Base-by-base conservation (phyloP, 2,113 vertebrate genomes). In the Clarias macrocephalus region DNA sequence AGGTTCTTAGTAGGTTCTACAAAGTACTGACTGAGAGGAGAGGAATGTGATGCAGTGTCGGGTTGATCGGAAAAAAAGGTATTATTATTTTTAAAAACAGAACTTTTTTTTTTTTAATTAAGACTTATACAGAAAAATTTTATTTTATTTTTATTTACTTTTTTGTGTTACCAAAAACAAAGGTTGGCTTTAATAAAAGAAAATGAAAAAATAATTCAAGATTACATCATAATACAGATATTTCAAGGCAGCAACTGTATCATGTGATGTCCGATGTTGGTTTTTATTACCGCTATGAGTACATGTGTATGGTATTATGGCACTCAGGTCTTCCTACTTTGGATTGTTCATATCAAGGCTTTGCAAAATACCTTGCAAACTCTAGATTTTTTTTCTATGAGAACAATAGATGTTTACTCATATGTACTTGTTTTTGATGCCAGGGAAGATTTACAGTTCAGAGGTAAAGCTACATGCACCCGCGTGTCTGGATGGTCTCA, bases 401-500 rank as follows among this genome's bases (percentile, higher is more conserved):
- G 19, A 3, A 42, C 19, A 23, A 5, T 33, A 30, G 8, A n/a
- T 42, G n/a, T 16, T 16, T 16, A 33, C n/a, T 37, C 54, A 10
- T 54, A 6, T 30, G 48, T 42, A 33, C 8, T 76, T 5, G 23
- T 73, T 21, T 42, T 42, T 73, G 70, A 21, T 42, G 9, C 42
- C 73, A 54, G 5, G 12, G 42, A 76, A 76, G 21, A 76, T 76
- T 52, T 76, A 54, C 4, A 76, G 54, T 15, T n/a, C 28, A 23
- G 21, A 54, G 6, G 48, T 15, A 56, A n/a, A n/a, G n/a, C 12
- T 72, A 15, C 28, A 23, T 79, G 13, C 8, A 10, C 13, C 18
- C 3, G 21, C 3, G 56, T 56, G 21, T 42, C 7, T 66, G 9
- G 3, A 18, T 37, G 37, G 19, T 95, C 98, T 98, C 91, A 99